Evolutionary conservation across 2,888 invertebrate genomes (phyloP).

Genomic region (Drosophila suboccidentalis): DNA sequence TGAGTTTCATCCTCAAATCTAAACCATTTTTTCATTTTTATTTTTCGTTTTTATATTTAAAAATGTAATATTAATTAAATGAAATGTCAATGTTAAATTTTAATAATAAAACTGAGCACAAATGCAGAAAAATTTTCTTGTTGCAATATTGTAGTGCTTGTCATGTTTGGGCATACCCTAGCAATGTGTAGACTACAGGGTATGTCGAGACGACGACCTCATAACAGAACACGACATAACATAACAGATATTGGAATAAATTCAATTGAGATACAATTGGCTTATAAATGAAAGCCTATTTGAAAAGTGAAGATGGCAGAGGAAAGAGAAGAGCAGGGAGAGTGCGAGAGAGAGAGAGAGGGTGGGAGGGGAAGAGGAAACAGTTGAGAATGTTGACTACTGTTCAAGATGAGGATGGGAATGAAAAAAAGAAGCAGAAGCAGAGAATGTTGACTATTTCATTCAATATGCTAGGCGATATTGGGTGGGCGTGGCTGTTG

Average conservation of each 20-base stretch:
- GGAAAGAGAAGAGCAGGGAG: not conserved
- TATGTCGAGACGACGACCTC: constrained; percentile 4
- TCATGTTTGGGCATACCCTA: not conserved
- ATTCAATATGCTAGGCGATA: constrained; percentile 42
- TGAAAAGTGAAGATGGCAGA: constrained; percentile 28
- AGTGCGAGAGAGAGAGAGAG: not conserved
- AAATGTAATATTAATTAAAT: too few species aligned
- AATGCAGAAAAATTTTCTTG: too few species aligned
- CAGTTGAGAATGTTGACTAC: not conserved
- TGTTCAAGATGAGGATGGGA: not conserved
- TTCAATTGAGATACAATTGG: constrained; percentile 76
- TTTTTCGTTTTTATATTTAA: too few species aligned
- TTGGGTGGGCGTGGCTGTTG: constrained; percentile 44
- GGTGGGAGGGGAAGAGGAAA: not conserved
- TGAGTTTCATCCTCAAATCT: too few species aligned
- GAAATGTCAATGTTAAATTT: too few species aligned
- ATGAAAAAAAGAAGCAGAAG: not conserved
- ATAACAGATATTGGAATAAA: constrained; percentile 50
- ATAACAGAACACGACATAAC: constrained; percentile 20
- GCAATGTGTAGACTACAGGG: not conserved
- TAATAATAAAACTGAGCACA: too few species aligned
- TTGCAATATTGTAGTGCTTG: too few species aligned
- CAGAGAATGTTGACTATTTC: constrained; percentile 1
- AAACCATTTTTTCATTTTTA: too few species aligned
- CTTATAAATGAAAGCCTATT: constrained; percentile 72